Evolutionary conservation across 2,113 vertebrate genomes (phyloP).

Genomic region (Cryptotis parvus): DNA sequence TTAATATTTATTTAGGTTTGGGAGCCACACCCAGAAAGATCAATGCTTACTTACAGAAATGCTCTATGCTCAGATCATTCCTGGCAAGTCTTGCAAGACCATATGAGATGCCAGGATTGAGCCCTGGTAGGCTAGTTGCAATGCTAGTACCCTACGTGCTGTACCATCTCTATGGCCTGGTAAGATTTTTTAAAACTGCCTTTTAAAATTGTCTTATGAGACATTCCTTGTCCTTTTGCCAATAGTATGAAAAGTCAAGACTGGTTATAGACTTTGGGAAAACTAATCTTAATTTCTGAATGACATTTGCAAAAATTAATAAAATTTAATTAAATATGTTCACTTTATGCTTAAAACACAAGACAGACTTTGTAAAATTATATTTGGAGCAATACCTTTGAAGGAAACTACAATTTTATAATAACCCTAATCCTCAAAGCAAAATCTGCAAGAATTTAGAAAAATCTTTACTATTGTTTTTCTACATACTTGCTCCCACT

Average conservation of each 20-base stretch:
- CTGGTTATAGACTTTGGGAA: neutral
- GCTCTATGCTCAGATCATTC: no score
- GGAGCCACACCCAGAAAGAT: no score
- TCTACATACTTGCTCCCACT: neutral
- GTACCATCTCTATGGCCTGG: no score
- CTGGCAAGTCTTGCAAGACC: no score
- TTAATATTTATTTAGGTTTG: no score
- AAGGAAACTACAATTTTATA: neutral
- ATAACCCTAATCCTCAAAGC: neutral
- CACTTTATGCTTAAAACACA: neutral
- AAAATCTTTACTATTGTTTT: slow-evolving; percentile 16
- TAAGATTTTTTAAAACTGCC: neutral
- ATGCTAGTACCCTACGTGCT: no score
- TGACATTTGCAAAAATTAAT: slow-evolving; percentile 19
- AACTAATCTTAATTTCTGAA: slow-evolving; percentile 40
- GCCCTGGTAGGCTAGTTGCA: no score
- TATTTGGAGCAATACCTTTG: neutral
- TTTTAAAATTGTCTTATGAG: slow-evolving; percentile 2
- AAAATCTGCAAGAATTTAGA: slow-evolving; percentile 9
- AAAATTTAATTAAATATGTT: neutral
- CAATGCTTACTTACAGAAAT: no score
- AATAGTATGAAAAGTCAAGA: neutral
- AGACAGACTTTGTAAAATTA: neutral
- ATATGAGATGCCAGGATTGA: no score
- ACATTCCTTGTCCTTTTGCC: neutral